A percentile compares a stretch with the other conserved stretches of the same genome.
Evolutionary conservation across 1,140 invertebrate genomes (phyloP).

Genomic region (Micrasema minimum): DNA sequence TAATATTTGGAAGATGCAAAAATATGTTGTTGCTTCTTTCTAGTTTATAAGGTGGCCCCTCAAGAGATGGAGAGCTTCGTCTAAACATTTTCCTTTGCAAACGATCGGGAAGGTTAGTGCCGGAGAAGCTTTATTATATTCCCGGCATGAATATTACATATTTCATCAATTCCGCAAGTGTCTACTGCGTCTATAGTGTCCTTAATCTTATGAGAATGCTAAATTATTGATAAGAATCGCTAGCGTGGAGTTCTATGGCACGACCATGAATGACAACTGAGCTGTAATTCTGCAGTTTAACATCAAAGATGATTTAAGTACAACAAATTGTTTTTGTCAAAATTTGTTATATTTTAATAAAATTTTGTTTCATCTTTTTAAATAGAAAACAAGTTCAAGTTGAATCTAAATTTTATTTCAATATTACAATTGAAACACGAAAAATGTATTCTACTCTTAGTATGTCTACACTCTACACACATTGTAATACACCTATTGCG

Average conservation of each 20-base stretch:
- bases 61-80: slow-evolving; percentile 64
- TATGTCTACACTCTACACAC: slow-evolving; percentile 23
- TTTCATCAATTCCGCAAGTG: slow-evolving; percentile 12
- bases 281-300: too few species aligned
- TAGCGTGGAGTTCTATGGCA: slow-evolving; percentile 5
- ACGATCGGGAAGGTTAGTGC: slow-evolving; percentile 63
- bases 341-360: too few species aligned
- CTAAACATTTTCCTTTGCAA: slow-evolving; percentile 61
- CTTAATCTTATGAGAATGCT: neutral
- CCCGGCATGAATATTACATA: slow-evolving; percentile 39
- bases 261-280: too few species aligned
- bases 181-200: neutral
- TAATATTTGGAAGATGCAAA: slow-evolving; percentile 18
- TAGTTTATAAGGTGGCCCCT: slow-evolving; percentile 67
- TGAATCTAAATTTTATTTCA: too few species aligned
- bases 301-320: too few species aligned
- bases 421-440: too few species aligned
- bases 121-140: slow-evolving; percentile 36
- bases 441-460: too few species aligned
- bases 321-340: too few species aligned
- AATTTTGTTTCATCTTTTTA: too few species aligned
- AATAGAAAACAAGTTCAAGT: too few species aligned
- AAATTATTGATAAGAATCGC: too few species aligned
- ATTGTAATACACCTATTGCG: slow-evolving; percentile 34
- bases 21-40: slow-evolving; percentile 56